These are phyloP conservation scores for Ophion costatus DNA, from an alignment of 2,888 invertebrate species.

Conservation along the genomic window DNA sequence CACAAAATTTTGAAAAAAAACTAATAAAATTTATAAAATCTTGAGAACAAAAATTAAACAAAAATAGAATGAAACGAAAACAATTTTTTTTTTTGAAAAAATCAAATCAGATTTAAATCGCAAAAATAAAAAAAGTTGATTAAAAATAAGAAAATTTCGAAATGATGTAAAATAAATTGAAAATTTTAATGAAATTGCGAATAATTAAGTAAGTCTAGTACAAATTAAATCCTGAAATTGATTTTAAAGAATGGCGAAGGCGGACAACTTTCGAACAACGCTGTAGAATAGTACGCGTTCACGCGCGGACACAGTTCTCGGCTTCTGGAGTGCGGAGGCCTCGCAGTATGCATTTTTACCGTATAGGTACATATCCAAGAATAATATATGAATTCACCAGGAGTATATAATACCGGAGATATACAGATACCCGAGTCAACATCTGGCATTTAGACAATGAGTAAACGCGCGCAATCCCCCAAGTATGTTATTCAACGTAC, in stretches of 20 bases:
- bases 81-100: no score
- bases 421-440: constrained; percentile 28
- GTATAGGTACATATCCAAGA: background rate
- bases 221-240: background rate
- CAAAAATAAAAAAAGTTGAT: no score
- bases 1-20: no score
- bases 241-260: background rate
- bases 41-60: no score
- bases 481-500: constrained; percentile 27
- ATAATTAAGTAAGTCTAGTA: no score
- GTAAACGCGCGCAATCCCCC: constrained; percentile 45
- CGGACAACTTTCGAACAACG: constrained; percentile 19
- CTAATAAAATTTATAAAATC: no score
- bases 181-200: background rate
- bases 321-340: constrained; percentile 56
- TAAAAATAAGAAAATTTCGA: no score
- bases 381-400: constrained; percentile 22
- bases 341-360: constrained; percentile 38
- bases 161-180: background rate
- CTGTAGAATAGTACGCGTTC: constrained; percentile 30
- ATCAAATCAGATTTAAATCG: no score
- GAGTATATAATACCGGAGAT: constrained; percentile 32
- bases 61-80: no score
- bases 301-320: constrained; percentile 24
- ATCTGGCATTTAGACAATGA: constrained; percentile 63